A percentile compares a stretch with the other conserved stretches of the same genome.
These are phyloP conservation scores for Epirrhoe alternata DNA, from an alignment of 2,888 invertebrate species.

Conservation along the genomic window DNA sequence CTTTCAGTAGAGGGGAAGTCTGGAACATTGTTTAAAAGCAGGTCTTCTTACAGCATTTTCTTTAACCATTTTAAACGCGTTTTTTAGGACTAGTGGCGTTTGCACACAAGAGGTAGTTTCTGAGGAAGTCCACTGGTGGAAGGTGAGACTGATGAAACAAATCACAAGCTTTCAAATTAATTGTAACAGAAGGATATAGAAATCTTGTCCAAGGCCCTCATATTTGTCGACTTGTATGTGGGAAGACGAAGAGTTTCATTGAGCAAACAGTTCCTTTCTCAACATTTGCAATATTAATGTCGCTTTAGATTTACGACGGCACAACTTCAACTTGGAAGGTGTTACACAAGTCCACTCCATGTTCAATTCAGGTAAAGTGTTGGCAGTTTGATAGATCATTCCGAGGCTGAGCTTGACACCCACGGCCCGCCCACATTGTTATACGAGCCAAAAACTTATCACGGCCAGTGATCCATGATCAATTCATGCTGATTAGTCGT, in stretches of 20 bases:
- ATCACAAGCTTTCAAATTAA: too few species aligned
- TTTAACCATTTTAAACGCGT: too few species aligned
- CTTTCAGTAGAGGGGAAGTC: too few species aligned
- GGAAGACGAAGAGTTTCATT: not conserved
- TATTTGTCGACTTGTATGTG: not conserved
- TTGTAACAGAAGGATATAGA: not conserved
- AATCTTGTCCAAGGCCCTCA: not conserved
- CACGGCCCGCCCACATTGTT: constrained; percentile 41
- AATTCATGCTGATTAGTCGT: constrained; percentile 27
- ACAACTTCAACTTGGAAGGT: constrained; percentile 25
- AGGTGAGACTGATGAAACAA: too few species aligned
- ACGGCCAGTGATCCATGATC: constrained; percentile 23
- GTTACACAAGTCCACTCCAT: constrained; percentile 30
- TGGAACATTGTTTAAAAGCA: too few species aligned
- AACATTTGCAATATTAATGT: constrained; percentile 17
- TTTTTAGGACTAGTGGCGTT: too few species aligned
- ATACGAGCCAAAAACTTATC: constrained; percentile 38
- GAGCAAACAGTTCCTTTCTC: not conserved
- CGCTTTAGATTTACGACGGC: constrained; percentile 31
- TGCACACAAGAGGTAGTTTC: too few species aligned
- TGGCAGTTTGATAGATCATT: constrained; percentile 41
- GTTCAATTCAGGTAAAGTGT: constrained; percentile 27
- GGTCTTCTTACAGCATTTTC: too few species aligned
- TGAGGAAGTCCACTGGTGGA: too few species aligned
- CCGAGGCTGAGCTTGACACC: constrained; percentile 47